Conservation (phyloP, 2,113 vertebrate species). For the Tetraodon nigroviridis region DNA sequence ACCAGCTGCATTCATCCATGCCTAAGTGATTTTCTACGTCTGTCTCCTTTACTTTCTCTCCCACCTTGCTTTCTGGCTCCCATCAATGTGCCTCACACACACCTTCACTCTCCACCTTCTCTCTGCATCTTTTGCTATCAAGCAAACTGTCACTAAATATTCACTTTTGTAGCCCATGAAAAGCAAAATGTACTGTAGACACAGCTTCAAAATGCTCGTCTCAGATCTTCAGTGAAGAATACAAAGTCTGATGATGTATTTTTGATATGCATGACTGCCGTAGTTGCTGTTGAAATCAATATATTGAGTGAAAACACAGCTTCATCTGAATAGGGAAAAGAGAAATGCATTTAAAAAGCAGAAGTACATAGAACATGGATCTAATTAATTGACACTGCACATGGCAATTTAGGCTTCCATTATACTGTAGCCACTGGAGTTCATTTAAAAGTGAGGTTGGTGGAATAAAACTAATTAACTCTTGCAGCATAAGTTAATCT, state of each 20-base stretch:
- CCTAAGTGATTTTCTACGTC: constrained; percentile 56
- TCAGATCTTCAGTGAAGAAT: no score
- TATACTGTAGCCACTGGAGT: constrained; percentile 56
- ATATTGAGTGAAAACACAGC: background rate
- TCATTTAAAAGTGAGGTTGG: constrained; percentile 59
- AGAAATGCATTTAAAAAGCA: constrained; percentile 26
- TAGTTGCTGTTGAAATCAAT: no score
- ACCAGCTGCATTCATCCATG: constrained; percentile 53
- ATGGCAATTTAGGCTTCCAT: constrained; percentile 51
- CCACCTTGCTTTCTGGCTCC: constrained; percentile 20
- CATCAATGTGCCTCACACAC: constrained; percentile 9
- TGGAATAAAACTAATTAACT: constrained; percentile 66
- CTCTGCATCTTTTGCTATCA: constrained; percentile 7
- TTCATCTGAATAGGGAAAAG: background rate
- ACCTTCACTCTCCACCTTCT: constrained; percentile 1
- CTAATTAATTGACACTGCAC: constrained; percentile 44
- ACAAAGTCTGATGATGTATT: no score
- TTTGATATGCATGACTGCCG: no score
- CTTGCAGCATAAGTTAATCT: constrained; percentile 53
- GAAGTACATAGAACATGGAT: constrained; percentile 29
- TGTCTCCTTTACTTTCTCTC: constrained; percentile 52
- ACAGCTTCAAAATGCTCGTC: no score
- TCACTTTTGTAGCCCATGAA: no score
- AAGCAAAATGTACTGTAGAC: no score
- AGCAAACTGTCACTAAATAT: no score